Conservation (phyloP, 2,888 invertebrate genomes). For the Napeogenes sylphis region DNA sequence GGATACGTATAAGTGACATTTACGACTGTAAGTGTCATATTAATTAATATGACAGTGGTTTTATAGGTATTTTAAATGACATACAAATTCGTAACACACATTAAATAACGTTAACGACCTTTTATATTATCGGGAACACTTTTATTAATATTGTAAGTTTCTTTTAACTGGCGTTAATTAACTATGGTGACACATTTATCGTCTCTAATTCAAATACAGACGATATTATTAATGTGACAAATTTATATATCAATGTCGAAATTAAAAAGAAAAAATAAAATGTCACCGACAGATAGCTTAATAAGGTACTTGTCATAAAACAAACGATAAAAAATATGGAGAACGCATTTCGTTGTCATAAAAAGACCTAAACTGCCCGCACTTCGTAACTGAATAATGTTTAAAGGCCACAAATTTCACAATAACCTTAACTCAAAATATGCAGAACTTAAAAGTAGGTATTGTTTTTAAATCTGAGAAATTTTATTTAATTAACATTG, state of each 20-base stretch:
- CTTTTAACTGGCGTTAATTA: slow-evolving; percentile 18
- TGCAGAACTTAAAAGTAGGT: neutral
- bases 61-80: slow-evolving; percentile 48
- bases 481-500: slow-evolving; percentile 6
- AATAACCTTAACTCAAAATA: slow-evolving; percentile 29
- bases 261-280: slow-evolving; percentile 36
- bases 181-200: slow-evolving; percentile 8
- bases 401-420: slow-evolving; percentile 50
- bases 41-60: slow-evolving; percentile 65
- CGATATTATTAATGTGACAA: neutral
- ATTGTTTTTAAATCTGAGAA: neutral
- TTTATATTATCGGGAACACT: slow-evolving; percentile 37
- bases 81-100: slow-evolving; percentile 54
- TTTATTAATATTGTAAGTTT: slow-evolving; percentile 19
- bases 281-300: slow-evolving; percentile 48
- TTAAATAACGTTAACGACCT: slow-evolving; percentile 47
- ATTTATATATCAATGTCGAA: slow-evolving; percentile 26
- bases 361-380: slow-evolving; percentile 51
- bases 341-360: slow-evolving; percentile 52
- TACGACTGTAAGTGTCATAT: slow-evolving; percentile 57
- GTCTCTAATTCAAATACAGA: neutral
- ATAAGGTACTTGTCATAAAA: slow-evolving; percentile 51
- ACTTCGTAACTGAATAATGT: slow-evolving; percentile 48
- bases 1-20: slow-evolving; percentile 63
- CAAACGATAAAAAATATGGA: slow-evolving; percentile 48